Evolutionary conservation across 2,888 invertebrate species (phyloP).

Genomic region (Augiades crinisus): DNA sequence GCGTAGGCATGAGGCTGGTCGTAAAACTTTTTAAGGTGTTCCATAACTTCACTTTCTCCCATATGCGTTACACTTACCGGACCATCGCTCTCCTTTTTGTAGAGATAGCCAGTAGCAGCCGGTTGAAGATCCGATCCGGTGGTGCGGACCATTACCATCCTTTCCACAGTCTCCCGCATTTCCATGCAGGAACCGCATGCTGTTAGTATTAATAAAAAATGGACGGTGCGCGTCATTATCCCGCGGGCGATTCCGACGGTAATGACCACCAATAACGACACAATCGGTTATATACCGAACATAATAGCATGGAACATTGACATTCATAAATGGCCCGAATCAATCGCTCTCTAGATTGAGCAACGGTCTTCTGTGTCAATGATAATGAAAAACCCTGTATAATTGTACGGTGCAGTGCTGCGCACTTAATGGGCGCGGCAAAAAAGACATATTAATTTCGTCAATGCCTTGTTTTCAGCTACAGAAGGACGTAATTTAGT

Average conservation of each 20-base stretch:
- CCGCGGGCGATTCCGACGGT: slow-evolving; percentile 49
- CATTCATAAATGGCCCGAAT: slow-evolving; percentile 72
- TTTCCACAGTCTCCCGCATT: slow-evolving; percentile 72
- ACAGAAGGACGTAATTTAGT: slow-evolving; percentile 14
- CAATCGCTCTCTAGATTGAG: slow-evolving; percentile 70
- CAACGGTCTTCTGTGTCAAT: slow-evolving; percentile 78
- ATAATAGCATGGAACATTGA: slow-evolving; percentile 64
- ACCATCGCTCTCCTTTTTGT: slow-evolving; percentile 72
- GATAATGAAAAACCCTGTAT: slow-evolving; percentile 75
- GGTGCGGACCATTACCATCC: slow-evolving; percentile 80
- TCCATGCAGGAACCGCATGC: slow-evolving; percentile 59
- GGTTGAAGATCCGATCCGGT: slow-evolving; percentile 81
- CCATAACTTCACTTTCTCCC: slow-evolving; percentile 68
- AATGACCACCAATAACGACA: slow-evolving; percentile 67
- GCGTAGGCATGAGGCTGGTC: slow-evolving; percentile 57
- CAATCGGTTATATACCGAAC: slow-evolving; percentile 70
- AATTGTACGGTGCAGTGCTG: slow-evolving; percentile 66
- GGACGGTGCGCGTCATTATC: slow-evolving; percentile 60
- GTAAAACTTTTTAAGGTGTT: slow-evolving; percentile 64
- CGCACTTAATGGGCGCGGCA: slow-evolving; percentile 43
- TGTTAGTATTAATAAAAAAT: slow-evolving; percentile 46
- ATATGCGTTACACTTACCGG: slow-evolving; percentile 72
- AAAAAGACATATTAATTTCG: slow-evolving; percentile 17
- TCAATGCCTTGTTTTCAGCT: slow-evolving; percentile 5
- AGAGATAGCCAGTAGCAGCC: slow-evolving; percentile 81